These are phyloP conservation scores for Dicranocentrus wangi DNA, from an alignment of 2,888 invertebrate species.

Conservation along the genomic window DNA sequence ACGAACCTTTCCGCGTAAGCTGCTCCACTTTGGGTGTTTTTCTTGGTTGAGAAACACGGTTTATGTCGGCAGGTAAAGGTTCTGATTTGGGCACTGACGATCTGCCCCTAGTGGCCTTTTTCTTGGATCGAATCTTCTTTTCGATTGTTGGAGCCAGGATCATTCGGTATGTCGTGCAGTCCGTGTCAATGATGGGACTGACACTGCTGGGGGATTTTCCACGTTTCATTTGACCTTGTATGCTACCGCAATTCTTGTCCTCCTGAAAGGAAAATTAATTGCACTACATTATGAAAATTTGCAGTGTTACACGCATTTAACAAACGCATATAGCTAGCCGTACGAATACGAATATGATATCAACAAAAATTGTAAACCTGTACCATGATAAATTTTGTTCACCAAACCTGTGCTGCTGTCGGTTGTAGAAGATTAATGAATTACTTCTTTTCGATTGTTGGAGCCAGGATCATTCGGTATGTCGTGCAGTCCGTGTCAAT, in stretches of 20 bases:
- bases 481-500: neutral
- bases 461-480: neutral
- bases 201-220: too few relatives aligned
- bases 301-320: too few relatives aligned
- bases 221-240: too few relatives aligned
- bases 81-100: slow-evolving; percentile 11
- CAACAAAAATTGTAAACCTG: neutral
- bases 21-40: neutral
- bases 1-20: neutral
- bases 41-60: too few relatives aligned
- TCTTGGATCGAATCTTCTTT: neutral
- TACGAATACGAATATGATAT: neutral
- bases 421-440: too few relatives aligned
- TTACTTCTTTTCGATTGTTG: neutral
- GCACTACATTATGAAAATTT: too few relatives aligned
- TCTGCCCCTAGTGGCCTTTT: neutral
- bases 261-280: neutral
- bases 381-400: neutral
- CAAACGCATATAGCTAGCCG: too few relatives aligned
- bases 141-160: neutral
- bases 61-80: neutral
- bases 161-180: neutral
- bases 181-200: too few relatives aligned
- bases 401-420: too few relatives aligned
- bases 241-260: too few relatives aligned